phyloP scores from a whole-genome alignment of 2,888 invertebrate genomes.

The Agonopterix arenella region DNA sequence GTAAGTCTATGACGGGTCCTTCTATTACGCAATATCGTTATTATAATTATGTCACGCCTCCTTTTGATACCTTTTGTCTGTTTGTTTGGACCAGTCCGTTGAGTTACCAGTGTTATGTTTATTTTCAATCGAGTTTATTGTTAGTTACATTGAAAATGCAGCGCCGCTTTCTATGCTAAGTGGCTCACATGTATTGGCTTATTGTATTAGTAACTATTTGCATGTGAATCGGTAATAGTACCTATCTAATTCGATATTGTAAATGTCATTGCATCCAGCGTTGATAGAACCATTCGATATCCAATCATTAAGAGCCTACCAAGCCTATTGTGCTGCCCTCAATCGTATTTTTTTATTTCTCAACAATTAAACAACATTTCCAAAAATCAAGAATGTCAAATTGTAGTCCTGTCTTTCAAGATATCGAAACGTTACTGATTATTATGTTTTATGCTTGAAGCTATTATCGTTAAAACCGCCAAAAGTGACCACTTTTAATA shows the following conservation, averaged over 20 bases:
- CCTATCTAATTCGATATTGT: neutral
- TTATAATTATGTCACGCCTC: conserved; percentile 56
- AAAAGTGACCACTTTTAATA: no score
- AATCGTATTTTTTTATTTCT: no score
- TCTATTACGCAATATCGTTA: conserved; percentile 47
- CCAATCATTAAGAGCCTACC: no score
- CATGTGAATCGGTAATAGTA: conserved; percentile 28
- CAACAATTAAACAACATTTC: no score
- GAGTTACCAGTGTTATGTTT: conserved; percentile 42
- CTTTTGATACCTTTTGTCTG: conserved; percentile 57
- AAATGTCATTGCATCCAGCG: neutral
- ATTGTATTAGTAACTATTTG: conserved; percentile 40
- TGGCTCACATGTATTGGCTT: conserved; percentile 35
- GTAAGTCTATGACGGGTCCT: conserved; percentile 28
- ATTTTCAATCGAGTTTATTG: conserved; percentile 49
- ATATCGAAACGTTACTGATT: no score
- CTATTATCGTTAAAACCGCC: no score
- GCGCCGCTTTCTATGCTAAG: conserved; percentile 54
- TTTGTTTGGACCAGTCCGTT: conserved; percentile 36
- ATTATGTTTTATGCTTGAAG: no score
- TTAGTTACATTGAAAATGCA: conserved; percentile 24
- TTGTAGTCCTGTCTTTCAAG: no score
- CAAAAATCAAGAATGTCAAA: no score
- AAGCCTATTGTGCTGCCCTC: no score
- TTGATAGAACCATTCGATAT: no score